A percentile compares a stretch with the other conserved stretches of the same genome.
These are phyloP conservation scores for Colius striatus DNA, from an alignment of 2,113 vertebrate genomes.

Conservation along the genomic window DNA sequence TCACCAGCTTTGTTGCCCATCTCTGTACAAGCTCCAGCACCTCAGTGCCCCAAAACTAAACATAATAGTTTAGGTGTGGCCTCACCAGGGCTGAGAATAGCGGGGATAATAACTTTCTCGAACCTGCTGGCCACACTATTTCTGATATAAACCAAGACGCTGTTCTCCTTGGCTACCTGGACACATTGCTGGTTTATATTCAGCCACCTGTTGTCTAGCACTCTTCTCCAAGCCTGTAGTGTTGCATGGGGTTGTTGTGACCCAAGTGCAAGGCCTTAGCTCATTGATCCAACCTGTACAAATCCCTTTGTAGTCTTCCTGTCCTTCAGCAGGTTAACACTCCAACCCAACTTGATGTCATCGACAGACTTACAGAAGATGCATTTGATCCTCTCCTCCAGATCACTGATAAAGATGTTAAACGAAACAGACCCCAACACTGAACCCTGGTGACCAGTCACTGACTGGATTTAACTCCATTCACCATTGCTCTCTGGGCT, in stretches of 20 bases:
- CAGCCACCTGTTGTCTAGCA: background rate
- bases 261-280: background rate
- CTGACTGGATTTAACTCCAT: background rate
- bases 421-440: background rate
- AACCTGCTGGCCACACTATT: background rate
- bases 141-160: background rate
- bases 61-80: too few species aligned
- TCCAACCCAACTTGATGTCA: background rate
- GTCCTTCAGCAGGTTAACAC: background rate
- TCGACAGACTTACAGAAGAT: background rate
- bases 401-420: background rate
- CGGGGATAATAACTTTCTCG: background rate
- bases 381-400: background rate
- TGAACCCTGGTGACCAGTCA: background rate
- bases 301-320: background rate
- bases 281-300: background rate
- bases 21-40: background rate
- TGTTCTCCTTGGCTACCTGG: background rate
- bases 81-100: background rate
- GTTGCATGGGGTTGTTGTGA: background rate
- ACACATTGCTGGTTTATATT: background rate
- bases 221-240: background rate
- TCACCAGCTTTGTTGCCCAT: background rate
- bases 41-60: background rate
- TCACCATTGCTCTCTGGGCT: background rate